Conservation (phyloP, 2,888 invertebrate genomes). For the Stenodera caucasica region DNA sequence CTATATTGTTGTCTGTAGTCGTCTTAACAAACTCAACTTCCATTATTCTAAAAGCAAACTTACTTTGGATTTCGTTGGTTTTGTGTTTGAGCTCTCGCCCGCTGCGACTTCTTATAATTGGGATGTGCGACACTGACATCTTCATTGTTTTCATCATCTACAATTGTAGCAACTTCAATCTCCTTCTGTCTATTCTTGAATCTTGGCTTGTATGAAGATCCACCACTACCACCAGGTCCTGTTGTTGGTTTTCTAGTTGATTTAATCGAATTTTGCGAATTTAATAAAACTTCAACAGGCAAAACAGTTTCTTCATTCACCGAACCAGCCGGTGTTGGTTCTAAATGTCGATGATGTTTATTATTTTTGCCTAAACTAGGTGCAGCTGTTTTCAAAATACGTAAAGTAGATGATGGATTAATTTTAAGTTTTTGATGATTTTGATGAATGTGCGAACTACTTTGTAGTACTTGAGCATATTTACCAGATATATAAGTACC, state of each 20-base stretch:
- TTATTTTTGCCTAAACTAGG: constrained; percentile 57
- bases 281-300: constrained; percentile 61
- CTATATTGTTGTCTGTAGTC: not conserved
- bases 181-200: constrained; percentile 63
- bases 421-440: constrained; percentile 60
- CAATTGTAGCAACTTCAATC: constrained; percentile 38
- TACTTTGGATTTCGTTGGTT: constrained; percentile 55
- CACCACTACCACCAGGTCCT: constrained; percentile 48
- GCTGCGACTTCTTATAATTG: constrained; percentile 44
- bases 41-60: constrained; percentile 34
- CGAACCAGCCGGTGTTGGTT: constrained; percentile 64
- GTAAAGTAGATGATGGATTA: constrained; percentile 66
- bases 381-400: constrained; percentile 77
- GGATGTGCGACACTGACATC: constrained; percentile 33
- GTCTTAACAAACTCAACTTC: constrained; percentile 20
- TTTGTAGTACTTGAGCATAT: constrained; percentile 84
- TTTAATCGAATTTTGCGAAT: constrained; percentile 55
- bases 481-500: constrained; percentile 86
- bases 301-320: constrained; percentile 61
- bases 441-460: constrained; percentile 71
- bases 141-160: constrained; percentile 44
- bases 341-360: constrained; percentile 62
- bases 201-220: constrained; percentile 48
- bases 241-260: constrained; percentile 60
- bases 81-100: constrained; percentile 41